phyloP scores from a whole-genome alignment of 1,140 invertebrate species.

The Anoplophora glabripennis region DNA sequence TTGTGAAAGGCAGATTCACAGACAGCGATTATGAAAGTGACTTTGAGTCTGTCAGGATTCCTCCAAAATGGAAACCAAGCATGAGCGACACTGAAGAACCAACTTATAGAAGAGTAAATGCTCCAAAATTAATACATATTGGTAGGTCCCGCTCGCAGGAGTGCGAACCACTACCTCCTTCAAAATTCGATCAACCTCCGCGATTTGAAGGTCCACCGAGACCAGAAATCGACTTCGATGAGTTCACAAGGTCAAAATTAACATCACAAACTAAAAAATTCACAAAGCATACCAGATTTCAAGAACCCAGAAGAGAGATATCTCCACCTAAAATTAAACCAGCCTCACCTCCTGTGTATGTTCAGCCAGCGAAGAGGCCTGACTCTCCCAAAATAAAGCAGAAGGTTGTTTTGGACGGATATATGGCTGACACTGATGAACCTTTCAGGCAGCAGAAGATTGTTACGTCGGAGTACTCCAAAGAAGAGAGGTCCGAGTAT shows the following conservation, averaged over 20 bases:
- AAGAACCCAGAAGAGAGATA: conserved; percentile 27
- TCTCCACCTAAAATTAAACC: conserved; percentile 50
- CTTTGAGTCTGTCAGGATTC: conserved; percentile 54
- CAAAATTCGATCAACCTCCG: conserved; percentile 56
- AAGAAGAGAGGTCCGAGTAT: conserved; percentile 38
- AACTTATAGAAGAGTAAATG: conserved; percentile 54
- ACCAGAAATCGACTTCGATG: conserved; percentile 46
- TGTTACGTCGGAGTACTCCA: conserved; percentile 37
- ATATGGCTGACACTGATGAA: conserved; percentile 72
- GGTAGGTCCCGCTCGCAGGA: conserved; percentile 55
- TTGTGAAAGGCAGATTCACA: conserved; percentile 57
- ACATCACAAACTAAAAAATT: conserved; percentile 41
- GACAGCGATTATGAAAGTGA: conserved; percentile 76
- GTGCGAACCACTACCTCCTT: conserved; percentile 58
- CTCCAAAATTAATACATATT: conserved; percentile 49
- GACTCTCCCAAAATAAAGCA: conserved; percentile 59
- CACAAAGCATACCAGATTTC: conserved; percentile 29
- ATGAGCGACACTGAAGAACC: conserved; percentile 67
- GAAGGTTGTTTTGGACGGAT: conserved; percentile 55
- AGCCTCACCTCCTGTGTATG: conserved; percentile 55
- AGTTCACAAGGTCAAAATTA: conserved; percentile 37
- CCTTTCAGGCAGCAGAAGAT: conserved; percentile 50
- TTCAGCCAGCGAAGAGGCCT: conserved; percentile 52
- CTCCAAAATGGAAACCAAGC: conserved; percentile 61
- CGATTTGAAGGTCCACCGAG: conserved; percentile 53